Evolutionary conservation across 2,888 invertebrate species (phyloP).

Genomic region (Polylopha cassiicola): DNA sequence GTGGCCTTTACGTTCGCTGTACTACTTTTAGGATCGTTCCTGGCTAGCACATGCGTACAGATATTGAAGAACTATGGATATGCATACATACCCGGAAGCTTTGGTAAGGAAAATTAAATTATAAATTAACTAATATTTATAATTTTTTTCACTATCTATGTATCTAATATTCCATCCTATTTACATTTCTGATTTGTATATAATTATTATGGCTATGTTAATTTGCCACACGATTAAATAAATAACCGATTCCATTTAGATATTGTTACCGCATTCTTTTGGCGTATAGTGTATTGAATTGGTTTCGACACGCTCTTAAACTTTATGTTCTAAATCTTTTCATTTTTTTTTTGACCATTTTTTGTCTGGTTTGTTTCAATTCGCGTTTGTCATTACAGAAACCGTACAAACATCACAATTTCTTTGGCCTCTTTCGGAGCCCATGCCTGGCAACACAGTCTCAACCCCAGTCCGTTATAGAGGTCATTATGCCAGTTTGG

Average conservation of each 20-base stretch:
- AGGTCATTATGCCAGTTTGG: constrained; percentile 83
- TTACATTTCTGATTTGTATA: too few species aligned
- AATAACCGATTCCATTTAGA: too few species aligned
- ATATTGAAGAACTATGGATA: constrained; percentile 86
- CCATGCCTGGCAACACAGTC: constrained; percentile 77
- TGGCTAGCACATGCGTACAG: constrained; percentile 89
- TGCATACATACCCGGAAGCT: constrained; percentile 88
- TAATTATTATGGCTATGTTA: too few species aligned
- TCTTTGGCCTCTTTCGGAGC: constrained; percentile 79
- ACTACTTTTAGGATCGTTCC: constrained; percentile 84
- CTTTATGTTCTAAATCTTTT: too few species aligned
- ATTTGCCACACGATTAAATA: too few species aligned
- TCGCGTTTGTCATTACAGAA: constrained; percentile 73
- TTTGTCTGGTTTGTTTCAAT: constrained; percentile 8
- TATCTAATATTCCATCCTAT: too few species aligned
- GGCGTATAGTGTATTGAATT: too few species aligned
- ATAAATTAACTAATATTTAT: too few species aligned
- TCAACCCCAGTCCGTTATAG: constrained; percentile 80
- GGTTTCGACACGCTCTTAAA: too few species aligned
- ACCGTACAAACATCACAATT: constrained; percentile 83
- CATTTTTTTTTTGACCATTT: constrained; percentile 13
- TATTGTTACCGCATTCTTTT: too few species aligned
- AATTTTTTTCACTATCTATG: too few species aligned
- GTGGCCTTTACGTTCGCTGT: constrained; percentile 83
- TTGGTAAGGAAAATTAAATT: constrained; percentile 80